These are phyloP conservation scores for Lordiphosa clarofinis DNA, from an alignment of 1,140 invertebrate species.

Conservation along the genomic window DNA sequence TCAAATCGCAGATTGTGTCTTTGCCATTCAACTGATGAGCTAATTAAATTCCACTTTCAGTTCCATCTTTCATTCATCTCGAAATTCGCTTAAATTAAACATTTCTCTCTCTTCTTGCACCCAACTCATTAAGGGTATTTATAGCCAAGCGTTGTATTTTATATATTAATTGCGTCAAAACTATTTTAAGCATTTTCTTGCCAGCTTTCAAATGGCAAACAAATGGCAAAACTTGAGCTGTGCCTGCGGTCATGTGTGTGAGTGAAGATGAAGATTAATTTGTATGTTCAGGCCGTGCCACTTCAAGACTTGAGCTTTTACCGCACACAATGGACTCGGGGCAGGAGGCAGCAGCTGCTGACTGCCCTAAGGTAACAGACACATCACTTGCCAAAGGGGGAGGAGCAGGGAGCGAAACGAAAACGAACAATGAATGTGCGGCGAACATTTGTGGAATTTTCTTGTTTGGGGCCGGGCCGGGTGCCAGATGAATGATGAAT, in stretches of 20 bases:
- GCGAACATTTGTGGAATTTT: slow-evolving; percentile 55
- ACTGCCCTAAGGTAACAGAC: slow-evolving; percentile 49
- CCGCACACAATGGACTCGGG: slow-evolving; percentile 9
- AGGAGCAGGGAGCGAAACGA: neutral
- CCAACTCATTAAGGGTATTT: no score
- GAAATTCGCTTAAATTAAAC: no score
- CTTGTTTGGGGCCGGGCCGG: slow-evolving; percentile 27
- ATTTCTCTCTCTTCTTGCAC: no score
- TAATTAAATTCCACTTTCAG: no score
- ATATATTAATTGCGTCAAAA: slow-evolving; percentile 14
- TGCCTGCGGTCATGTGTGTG: slow-evolving; percentile 36
- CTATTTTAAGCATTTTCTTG: slow-evolving; percentile 21
- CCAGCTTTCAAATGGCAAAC: slow-evolving; percentile 44
- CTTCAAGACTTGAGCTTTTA: slow-evolving; percentile 32
- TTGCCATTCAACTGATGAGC: no score
- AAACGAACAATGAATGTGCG: slow-evolving; percentile 30
- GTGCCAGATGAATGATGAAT: slow-evolving; percentile 71
- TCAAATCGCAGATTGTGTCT: no score
- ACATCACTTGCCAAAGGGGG: slow-evolving; percentile 7
- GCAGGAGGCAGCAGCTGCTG: slow-evolving; percentile 29
- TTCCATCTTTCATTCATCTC: no score
- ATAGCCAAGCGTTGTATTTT: neutral
- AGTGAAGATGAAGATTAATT: slow-evolving; percentile 68
- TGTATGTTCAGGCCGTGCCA: slow-evolving; percentile 57
- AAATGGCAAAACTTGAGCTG: slow-evolving; percentile 50